These are phyloP conservation scores for Myoxocephalus aenaeus DNA, from an alignment of 2,797 vertebrate genomes.

Conservation along the genomic window DNA sequence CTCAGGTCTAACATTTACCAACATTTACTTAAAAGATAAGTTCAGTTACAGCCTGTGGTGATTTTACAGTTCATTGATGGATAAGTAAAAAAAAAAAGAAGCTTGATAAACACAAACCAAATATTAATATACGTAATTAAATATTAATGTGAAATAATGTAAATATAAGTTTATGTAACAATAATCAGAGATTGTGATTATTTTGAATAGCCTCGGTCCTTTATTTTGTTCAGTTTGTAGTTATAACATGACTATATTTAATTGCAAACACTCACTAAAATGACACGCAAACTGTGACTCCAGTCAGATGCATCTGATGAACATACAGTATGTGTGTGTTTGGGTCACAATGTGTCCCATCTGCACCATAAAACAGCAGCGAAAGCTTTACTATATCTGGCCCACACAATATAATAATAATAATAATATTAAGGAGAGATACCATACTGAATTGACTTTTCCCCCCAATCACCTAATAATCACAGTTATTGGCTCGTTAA, in stretches of 20 bases:
- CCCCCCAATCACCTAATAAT: not conserved
- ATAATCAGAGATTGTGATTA: not conserved
- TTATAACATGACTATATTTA: not conserved
- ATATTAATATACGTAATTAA: too few species aligned
- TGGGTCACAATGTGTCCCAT: not conserved
- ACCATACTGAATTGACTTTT: slow-evolving; percentile 14
- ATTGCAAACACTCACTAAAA: not conserved
- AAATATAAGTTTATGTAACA: not conserved
- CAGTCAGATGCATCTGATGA: not conserved
- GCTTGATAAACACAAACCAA: not conserved
- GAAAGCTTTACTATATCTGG: not conserved
- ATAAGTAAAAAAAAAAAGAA: not conserved
- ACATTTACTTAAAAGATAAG: slow-evolving; percentile 4
- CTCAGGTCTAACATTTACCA: not conserved
- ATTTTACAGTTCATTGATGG: not conserved
- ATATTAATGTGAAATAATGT: too few species aligned
- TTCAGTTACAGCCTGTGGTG: not conserved
- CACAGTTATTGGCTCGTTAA: not conserved
- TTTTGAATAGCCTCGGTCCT: not conserved
- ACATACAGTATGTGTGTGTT: not conserved
- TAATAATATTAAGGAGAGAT: not conserved
- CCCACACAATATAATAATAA: not conserved
- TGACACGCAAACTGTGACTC: not conserved
- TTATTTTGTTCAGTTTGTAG: not conserved
- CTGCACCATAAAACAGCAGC: not conserved